Evolutionary conservation across 2,888 invertebrate species (phyloP).

Genomic region (Ceratothoa steindachneri): DNA sequence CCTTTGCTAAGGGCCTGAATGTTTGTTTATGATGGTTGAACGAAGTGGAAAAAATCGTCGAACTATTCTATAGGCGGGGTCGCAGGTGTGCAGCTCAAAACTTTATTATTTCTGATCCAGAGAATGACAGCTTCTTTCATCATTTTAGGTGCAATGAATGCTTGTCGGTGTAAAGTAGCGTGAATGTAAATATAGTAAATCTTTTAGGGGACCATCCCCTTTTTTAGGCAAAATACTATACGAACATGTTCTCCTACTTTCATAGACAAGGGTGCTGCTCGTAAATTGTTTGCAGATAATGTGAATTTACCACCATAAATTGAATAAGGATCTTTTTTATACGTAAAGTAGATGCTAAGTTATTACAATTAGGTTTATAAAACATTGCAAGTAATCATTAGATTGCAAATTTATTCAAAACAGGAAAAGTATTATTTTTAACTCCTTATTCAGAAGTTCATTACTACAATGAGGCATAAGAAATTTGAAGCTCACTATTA

Average conservation of each 20-base stretch:
- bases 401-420: too few relatives aligned
- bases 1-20: too few relatives aligned
- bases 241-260: background rate
- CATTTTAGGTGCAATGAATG: background rate
- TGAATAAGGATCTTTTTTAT: background rate
- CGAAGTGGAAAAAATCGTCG: background rate
- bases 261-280: background rate
- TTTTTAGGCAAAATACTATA: background rate
- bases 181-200: constrained; percentile 6
- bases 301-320: background rate
- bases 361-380: too few relatives aligned
- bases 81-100: constrained; percentile 1
- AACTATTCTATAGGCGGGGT: background rate
- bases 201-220: background rate
- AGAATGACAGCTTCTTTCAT: constrained; percentile 10
- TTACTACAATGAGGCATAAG: too few relatives aligned
- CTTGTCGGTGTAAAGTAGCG: constrained; percentile 6
- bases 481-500: too few relatives aligned
- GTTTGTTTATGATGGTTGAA: too few relatives aligned
- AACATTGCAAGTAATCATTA: too few relatives aligned
- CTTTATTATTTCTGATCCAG: background rate
- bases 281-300: background rate
- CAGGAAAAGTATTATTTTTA: too few relatives aligned
- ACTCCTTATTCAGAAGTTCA: too few relatives aligned
- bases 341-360: too few relatives aligned